Evolutionary conservation across 2,113 vertebrate species (phyloP), one percentile per base, ranked within the genome.

Genomic region (Tautogolabrus adspersus): DNA sequence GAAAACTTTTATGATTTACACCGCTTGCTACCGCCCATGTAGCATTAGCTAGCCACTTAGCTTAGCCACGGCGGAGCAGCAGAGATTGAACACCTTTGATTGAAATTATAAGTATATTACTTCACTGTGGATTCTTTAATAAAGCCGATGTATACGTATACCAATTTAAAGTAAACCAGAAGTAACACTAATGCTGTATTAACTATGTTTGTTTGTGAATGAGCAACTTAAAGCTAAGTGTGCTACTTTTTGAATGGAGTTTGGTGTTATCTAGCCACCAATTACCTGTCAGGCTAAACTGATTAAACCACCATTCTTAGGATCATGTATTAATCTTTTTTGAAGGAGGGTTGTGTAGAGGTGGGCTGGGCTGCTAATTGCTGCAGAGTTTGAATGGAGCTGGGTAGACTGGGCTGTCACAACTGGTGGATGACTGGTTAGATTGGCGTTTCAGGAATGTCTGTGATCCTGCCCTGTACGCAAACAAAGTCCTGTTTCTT

Each of bases 361-460:
- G 58, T 72, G 82, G 79, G 78, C 61, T 63, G 76, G 72, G 74
- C 23, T 63, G 2, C n/a, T 51, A 5, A 8, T 60, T 52, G 62
- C 73, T 70, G 22, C 40, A 38, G 65, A 19, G 72, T 37, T 54
- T 89, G 85, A 83, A 86, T 89, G 85, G 81, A 60, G 30, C 47
- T 37, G 76, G 80, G 49, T 52, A 63, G 57, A 60, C 77, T 83
- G 75, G 40, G 64, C 81, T 91, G 91, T 93, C 90, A 89, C 89
- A 77, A 67, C 82, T 47, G 78, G 79, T 61, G 72, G 64, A 81
- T 93, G 92, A 94, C 89, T 89, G 73, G 68, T 75, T 60, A 56
- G 77, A 87, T 77, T 84, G 87, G 88, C 66, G 78, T 87, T 69
- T 81, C 51, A 66, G 88, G 92, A 91, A 94, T 94, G 88, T 86